These are phyloP conservation scores for Sminthurinus aureus DNA, from an alignment of 2,888 invertebrate species.

Conservation along the genomic window DNA sequence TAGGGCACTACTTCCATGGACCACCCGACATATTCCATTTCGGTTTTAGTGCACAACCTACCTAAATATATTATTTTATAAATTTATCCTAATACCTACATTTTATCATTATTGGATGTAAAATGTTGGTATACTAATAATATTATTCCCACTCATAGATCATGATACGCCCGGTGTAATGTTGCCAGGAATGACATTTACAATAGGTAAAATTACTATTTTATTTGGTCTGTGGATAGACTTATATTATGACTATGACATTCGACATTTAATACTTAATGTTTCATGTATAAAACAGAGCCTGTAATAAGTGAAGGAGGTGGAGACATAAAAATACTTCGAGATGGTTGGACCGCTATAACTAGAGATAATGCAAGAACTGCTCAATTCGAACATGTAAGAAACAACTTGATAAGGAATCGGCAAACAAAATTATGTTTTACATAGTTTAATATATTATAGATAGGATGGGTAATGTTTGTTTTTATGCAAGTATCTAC, in stretches of 20 bases:
- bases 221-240: not conserved
- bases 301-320: slow-evolving; percentile 83
- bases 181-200: slow-evolving; percentile 92
- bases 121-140: no score
- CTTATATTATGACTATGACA: not conserved
- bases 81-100: no score
- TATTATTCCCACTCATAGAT: no score
- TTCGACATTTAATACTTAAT: not conserved
- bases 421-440: no score
- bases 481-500: no score
- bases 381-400: slow-evolving; percentile 88
- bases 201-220: slow-evolving; percentile 67
- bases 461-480: no score
- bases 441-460: no score
- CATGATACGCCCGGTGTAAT: slow-evolving; percentile 65
- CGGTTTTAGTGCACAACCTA: slow-evolving; percentile 70
- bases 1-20: slow-evolving; percentile 85
- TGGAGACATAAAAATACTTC: slow-evolving; percentile 72
- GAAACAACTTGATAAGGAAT: no score
- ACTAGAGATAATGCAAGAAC: slow-evolving; percentile 81
- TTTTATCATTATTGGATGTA: no score
- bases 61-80: no score
- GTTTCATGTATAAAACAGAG: no score
- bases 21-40: slow-evolving; percentile 89
- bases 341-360: slow-evolving; percentile 93